Conservation (phyloP, 2,113 vertebrate species). For the Bolborhynchus lineola region DNA sequence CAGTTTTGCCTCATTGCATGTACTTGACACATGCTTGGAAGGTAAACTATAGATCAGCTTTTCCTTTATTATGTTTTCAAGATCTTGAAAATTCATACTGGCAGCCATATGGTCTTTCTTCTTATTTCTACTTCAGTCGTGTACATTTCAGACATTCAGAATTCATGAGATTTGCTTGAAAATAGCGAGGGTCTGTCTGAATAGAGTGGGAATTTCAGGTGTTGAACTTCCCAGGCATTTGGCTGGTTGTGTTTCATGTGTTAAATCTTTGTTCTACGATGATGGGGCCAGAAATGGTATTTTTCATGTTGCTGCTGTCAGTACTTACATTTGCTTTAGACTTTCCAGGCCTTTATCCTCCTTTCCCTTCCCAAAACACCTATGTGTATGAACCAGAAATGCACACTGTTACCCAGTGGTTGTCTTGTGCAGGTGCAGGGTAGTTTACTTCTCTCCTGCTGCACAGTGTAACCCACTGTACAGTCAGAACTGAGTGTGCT, state of each 20-base stretch:
- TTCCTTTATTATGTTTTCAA: neutral
- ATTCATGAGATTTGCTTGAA: neutral
- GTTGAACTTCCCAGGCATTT: neutral
- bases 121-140: neutral
- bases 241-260: neutral
- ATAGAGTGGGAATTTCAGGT: neutral
- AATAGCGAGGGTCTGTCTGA: neutral
- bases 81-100: neutral
- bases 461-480: neutral
- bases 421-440: rapidly evolving
- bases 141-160: neutral
- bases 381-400: neutral
- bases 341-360: neutral
- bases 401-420: neutral
- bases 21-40: neutral
- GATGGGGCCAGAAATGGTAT: neutral
- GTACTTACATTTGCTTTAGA: neutral
- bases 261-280: neutral
- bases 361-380: neutral
- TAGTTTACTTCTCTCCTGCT: neutral
- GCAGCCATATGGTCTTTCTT: neutral
- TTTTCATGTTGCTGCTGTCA: neutral
- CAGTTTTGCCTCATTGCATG: neutral
- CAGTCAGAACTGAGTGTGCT: neutral
- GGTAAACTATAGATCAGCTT: neutral